Evolutionary conservation across 1,140 invertebrate genomes (phyloP), one percentile per base, ranked within the genome.

Genomic region (Lysiphlebus fabarum): DNA sequence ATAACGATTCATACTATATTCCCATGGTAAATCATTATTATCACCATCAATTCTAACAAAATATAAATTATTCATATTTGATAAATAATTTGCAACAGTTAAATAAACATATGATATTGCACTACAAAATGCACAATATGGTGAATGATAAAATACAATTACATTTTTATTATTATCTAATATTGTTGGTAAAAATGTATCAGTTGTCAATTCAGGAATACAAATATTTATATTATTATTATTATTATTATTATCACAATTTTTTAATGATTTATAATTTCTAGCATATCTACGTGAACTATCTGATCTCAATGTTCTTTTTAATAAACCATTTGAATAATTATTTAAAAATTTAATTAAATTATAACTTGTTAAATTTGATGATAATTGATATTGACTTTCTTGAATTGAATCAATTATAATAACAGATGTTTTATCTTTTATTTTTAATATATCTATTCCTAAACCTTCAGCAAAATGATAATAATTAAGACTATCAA

Each of bases 1-100:
- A 79, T 87, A 91, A 36, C 77, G 80, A 67, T 86, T 84, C 75
- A 87, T 87, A 33, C 85, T 88, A 73, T 86, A 92, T 69, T 89
- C 85, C 90, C 90, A 92, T 4, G 90, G 89, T 54, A 93, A 77
- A 77, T 91, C 89, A 77, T 93, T 90, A 1, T 82, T 81, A 65
- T 90, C 86, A 11, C 87, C 89, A 77, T 93, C 90, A n/a, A 93
- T 83, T 47, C 89, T 82, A 10, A 83, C 83, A 67, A 91, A 87
- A 45, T 74, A 67, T 7, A 90, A 70, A 66, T 82, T 76, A 49
- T 79, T 68, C 63, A 86, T 79, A 51, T 78, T 69, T 6, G 72
- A 68, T 42, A 90, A 82, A 56, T 85, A 83, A 70, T 83, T 75
- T n/a, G 89, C 86, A 12, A 87, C 78, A 38, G 82, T 82, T 45